These are phyloP conservation scores for Centropus bengalensis DNA, from an alignment of 2,113 vertebrate genomes.

Conservation along the genomic window DNA sequence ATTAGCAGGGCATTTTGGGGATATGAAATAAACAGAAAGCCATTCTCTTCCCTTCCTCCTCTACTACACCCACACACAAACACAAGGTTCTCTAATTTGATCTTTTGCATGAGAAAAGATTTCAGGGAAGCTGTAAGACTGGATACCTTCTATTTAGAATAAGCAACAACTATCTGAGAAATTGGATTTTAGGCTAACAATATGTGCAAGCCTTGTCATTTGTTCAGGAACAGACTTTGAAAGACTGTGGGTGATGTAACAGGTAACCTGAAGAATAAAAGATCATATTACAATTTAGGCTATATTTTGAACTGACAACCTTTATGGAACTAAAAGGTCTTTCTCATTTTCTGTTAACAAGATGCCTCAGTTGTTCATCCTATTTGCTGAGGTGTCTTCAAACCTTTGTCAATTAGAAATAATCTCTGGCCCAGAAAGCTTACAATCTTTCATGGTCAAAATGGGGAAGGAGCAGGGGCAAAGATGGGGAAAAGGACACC, in stretches of 20 bases:
- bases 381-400: not conserved
- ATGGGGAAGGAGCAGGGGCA: not conserved
- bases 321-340: not conserved
- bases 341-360: not conserved
- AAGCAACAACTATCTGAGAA: not conserved
- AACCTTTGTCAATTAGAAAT: not conserved
- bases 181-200: conserved; percentile 32
- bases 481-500: not conserved
- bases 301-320: not conserved
- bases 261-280: not conserved
- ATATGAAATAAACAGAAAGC: conserved; percentile 32
- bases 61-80: not conserved
- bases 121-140: not conserved
- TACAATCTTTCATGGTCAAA: not conserved
- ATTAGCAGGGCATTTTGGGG: not conserved
- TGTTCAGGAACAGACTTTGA: conserved; percentile 2
- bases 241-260: not conserved
- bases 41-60: conserved; percentile 10
- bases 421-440: not conserved
- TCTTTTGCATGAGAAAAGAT: not conserved
- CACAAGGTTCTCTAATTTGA: not conserved
- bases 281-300: not conserved
- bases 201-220: not conserved
- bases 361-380: not conserved
- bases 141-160: not conserved